phyloP scores from a whole-genome alignment of 92 coral and sea anemone species.

The Meandrina meandrites region DNA sequence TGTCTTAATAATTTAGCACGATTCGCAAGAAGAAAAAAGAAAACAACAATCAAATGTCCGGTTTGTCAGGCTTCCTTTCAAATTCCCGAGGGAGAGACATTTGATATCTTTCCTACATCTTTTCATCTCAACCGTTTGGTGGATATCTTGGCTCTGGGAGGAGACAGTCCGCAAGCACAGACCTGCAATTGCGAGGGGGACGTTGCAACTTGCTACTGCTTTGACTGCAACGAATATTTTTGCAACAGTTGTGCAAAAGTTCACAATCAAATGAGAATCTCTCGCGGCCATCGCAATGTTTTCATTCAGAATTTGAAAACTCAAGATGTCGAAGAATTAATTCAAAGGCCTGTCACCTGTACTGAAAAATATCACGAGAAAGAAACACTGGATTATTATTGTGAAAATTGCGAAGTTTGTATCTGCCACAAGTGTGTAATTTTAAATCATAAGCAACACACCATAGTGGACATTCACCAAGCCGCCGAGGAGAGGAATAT shows the following conservation, averaged over 20 bases:
- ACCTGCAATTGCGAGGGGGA: not conserved
- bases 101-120: not conserved
- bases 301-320: not conserved
- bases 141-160: constrained; percentile 15
- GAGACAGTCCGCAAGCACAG: not conserved
- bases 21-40: too few species aligned
- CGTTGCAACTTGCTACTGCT: constrained; percentile 3
- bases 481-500: not conserved
- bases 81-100: not conserved
- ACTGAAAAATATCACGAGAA: constrained; percentile 9
- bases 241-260: not conserved
- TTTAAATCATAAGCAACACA: constrained; percentile 22
- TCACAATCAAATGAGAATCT: not conserved
- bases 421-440: constrained; percentile 17
- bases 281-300: constrained; percentile 10
- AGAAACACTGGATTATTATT: not conserved
- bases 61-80: not conserved
- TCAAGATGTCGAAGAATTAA: not conserved
- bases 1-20: too few species aligned
- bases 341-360: constrained; percentile 9
- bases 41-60: too few species aligned
- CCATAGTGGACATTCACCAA: not conserved
- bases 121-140: constrained; percentile 29
- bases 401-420: not conserved
- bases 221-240: not conserved